Evolutionary conservation across 2,113 vertebrate genomes (phyloP).

Genomic region (Entelurus aequoreus): DNA sequence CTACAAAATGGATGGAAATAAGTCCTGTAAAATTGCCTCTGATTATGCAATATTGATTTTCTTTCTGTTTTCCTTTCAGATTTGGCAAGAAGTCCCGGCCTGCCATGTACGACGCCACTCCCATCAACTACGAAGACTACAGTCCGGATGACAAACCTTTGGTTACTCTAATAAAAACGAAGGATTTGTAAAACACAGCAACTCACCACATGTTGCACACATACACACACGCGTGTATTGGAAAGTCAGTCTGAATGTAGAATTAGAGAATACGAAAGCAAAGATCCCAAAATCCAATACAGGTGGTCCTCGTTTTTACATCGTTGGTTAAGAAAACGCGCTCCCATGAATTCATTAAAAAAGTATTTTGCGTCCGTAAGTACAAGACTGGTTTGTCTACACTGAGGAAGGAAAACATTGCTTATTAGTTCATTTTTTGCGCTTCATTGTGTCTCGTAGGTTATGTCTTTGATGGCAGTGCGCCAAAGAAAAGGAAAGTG

Average conservation of each 20-base stretch:
- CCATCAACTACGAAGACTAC: slow-evolving; percentile 95
- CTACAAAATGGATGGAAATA: neutral
- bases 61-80: slow-evolving; percentile 62
- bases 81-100: slow-evolving; percentile 97
- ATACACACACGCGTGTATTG: neutral
- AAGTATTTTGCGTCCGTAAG: too few species aligned
- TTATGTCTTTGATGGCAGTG: too few species aligned
- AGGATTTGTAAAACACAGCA: slow-evolving; percentile 88
- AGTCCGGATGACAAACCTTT: slow-evolving; percentile 96
- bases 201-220: neutral
- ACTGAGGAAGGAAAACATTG: too few species aligned
- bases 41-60: neutral
- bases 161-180: slow-evolving; percentile 98
- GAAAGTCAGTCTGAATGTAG: slow-evolving; percentile 48
- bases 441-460: too few species aligned
- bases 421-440: too few species aligned
- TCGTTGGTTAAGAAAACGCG: too few species aligned
- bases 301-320: too few species aligned
- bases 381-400: too few species aligned
- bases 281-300: neutral
- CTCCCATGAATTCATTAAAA: too few species aligned
- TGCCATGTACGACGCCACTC: slow-evolving; percentile 95
- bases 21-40: neutral
- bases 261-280: slow-evolving; percentile 12
- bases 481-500: too few species aligned